phyloP scores from a whole-genome alignment of 2,113 vertebrate genomes.

The Chlamydotis undulata region DNA sequence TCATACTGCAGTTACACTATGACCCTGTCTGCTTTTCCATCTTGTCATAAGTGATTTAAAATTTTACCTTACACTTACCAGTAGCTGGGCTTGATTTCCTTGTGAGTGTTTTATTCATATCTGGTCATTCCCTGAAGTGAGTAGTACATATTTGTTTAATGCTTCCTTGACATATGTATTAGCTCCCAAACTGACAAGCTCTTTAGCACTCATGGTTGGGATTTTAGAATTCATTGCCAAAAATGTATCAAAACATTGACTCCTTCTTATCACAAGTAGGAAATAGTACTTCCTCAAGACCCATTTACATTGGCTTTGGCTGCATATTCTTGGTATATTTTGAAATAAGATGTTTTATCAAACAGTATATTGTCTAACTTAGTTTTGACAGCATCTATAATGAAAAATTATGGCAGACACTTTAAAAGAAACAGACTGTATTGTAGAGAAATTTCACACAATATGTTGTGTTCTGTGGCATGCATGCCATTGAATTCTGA shows the following conservation, averaged over 20 bases:
- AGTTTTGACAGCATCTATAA: neutral
- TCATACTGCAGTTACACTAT: slow-evolving; percentile 1
- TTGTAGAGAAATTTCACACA: slow-evolving; percentile 7
- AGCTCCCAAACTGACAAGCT: slow-evolving; percentile 36
- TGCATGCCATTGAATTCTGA: neutral
- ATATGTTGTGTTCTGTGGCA: neutral
- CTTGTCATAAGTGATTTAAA: slow-evolving; percentile 39
- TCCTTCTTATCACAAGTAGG: neutral
- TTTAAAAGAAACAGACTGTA: neutral
- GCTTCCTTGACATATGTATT: slow-evolving; percentile 33
- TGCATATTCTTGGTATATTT: neutral
- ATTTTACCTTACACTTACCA: slow-evolving; percentile 18
- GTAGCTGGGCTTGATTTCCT: neutral
- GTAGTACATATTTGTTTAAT: slow-evolving; percentile 50
- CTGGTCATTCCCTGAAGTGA: slow-evolving; percentile 21
- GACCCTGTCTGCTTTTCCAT: slow-evolving; percentile 22
- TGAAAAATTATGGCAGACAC: slow-evolving; percentile 11
- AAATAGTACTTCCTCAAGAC: slow-evolving; percentile 31
- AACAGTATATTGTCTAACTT: slow-evolving; percentile 12
- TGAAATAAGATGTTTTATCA: neutral
- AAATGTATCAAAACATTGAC: slow-evolving; percentile 58
- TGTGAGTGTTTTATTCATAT: slow-evolving; percentile 11
- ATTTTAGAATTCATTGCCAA: slow-evolving; percentile 44
- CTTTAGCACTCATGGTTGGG: slow-evolving; percentile 28
- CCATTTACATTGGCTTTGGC: neutral